Base-by-base conservation (phyloP, 2,797 vertebrate genomes). In the Scyliorhinus canicula region DNA sequence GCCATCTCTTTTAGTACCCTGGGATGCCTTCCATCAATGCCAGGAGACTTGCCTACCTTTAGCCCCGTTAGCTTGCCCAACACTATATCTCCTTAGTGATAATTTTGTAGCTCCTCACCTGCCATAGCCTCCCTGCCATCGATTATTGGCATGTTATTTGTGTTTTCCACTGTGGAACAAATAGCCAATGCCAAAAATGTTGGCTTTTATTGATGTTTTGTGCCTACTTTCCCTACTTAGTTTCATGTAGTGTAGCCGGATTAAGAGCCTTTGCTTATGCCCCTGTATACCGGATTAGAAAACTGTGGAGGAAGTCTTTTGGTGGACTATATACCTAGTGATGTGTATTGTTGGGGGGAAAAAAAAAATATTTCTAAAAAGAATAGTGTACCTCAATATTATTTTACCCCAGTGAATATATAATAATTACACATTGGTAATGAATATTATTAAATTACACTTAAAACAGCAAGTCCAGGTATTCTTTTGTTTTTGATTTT, bases 271-370 rank as follows among this genome's bases (percentile, higher is more conserved):
- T 8, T 55, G 21, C n/a, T 8, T 40, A 95, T 95, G 85, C 95
- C 95, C 67, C 95, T 95, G 67, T 84, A 95, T 94, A 60, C 93
- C 85, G 93, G 95, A 95, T 95, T 95, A 95, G 6, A 57, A 28
- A 11, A 44, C 79, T 28, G n/a, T n/a, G 74, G 14, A 84, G 79
- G 67, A 74, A 82, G 88, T 5, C 63, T 65, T 65, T 3, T 93
- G 95, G 95, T 95, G 44, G 35, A 28, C 28, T 26, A 82, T 12
- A 31, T 44, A 94, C 95, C 95, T 95, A 96, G 96, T 96, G 96
- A 97, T 96, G 96, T 96, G 96, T 95, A 95, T 95, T 82, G n/a
- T n/a, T n/a, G n/a, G n/a, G n/a, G n/a, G 57, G 55, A 35, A 91
- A 60, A 90, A 35, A 16, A 90, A 90, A 63, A 91, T n/a, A 40